Evolutionary conservation across 1,140 invertebrate genomes (phyloP).

Genomic region (Drosophila equinoxialis): DNA sequence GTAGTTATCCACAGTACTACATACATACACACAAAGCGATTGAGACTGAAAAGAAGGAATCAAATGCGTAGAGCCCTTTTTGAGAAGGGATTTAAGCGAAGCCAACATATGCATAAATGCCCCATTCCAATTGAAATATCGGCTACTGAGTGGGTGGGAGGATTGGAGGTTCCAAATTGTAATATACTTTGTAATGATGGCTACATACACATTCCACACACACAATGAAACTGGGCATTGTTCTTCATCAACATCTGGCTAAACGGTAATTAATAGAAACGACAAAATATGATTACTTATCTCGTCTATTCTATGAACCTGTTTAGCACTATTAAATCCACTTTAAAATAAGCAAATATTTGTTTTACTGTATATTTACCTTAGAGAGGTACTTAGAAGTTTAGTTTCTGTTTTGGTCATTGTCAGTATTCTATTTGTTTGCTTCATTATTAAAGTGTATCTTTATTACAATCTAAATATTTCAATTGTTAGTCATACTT

Average conservation of each 20-base stretch:
- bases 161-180: conserved; percentile 18
- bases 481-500: too few species aligned
- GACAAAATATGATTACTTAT: too few species aligned
- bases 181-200: conserved; percentile 46
- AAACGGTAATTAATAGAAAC: background rate
- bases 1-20: conserved; percentile 47
- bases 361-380: too few species aligned
- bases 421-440: too few species aligned
- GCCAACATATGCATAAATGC: conserved; percentile 54
- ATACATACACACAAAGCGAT: conserved; percentile 25
- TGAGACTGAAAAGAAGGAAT: conserved; percentile 36
- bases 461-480: too few species aligned
- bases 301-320: too few species aligned
- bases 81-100: conserved; percentile 53
- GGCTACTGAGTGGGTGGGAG: background rate
- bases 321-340: too few species aligned
- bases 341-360: too few species aligned
- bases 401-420: too few species aligned
- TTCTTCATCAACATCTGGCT: background rate
- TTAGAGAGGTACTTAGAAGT: too few species aligned
- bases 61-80: background rate
- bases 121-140: background rate
- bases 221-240: conserved; percentile 10
- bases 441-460: too few species aligned
- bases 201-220: conserved; percentile 31